Evolutionary conservation across 2,888 invertebrate genomes (phyloP).

Genomic region (Cryptus armator): DNA sequence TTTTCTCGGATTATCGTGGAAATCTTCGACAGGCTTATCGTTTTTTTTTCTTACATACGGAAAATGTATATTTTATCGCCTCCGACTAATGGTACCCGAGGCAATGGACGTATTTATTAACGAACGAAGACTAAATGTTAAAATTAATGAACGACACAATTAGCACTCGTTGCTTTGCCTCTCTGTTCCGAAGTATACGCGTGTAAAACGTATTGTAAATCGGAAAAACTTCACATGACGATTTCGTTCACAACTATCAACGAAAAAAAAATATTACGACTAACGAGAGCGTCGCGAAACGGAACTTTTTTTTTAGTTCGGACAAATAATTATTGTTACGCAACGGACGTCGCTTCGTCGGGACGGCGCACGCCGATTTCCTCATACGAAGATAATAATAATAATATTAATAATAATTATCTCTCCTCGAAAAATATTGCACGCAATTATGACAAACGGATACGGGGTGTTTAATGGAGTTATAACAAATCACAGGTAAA

Average conservation of each 20-base stretch:
- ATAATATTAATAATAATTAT: constrained; percentile 52
- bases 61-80: constrained; percentile 36
- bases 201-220: constrained; percentile 17
- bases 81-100: constrained; percentile 52
- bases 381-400: constrained; percentile 19
- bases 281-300: constrained; percentile 45
- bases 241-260: constrained; percentile 34
- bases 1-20: constrained; percentile 9
- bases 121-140: constrained; percentile 44
- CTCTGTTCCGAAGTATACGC: constrained; percentile 2
- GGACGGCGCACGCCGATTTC: background rate
- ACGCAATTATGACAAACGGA: constrained; percentile 71
- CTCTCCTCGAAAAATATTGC: constrained; percentile 73
- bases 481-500: constrained; percentile 81
- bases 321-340: constrained; percentile 77
- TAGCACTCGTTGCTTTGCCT: constrained; percentile 34
- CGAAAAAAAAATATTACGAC: constrained; percentile 13
- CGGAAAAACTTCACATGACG: background rate
- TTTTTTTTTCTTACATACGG: constrained; percentile 4
- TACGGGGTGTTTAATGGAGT: constrained; percentile 66
- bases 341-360: constrained; percentile 73
- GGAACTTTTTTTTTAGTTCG: constrained; percentile 44
- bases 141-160: constrained; percentile 39
- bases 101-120: constrained; percentile 65
- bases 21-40: constrained; percentile 16